These are phyloP conservation scores for Papilio helenus DNA, from an alignment of 1,140 invertebrate species.

Conservation along the genomic window DNA sequence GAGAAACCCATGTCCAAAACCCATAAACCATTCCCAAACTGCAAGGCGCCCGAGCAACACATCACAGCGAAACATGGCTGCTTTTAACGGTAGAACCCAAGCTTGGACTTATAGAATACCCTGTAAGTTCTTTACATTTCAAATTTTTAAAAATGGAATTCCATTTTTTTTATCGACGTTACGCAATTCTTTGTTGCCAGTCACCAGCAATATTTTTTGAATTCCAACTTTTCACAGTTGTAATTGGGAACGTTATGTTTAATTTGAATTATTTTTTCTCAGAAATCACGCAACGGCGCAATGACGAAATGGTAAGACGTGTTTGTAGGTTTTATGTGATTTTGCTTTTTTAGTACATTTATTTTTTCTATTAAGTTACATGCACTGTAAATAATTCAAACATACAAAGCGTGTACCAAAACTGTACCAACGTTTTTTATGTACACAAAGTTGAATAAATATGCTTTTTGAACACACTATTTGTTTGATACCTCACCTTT, in stretches of 20 bases:
- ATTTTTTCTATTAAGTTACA: conserved; percentile 48
- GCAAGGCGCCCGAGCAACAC: conserved; percentile 48
- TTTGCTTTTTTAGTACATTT: conserved; percentile 47
- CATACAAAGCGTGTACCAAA: conserved; percentile 53
- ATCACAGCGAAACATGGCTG: conserved; percentile 40
- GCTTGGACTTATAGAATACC: conserved; percentile 6
- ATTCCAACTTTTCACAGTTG: background rate
- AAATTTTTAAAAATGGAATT: conserved; percentile 11
- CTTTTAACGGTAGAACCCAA: background rate
- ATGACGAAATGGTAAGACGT: conserved; percentile 56
- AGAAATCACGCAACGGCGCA: conserved; percentile 41
- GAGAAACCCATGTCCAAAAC: conserved; percentile 58
- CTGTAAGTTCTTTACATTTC: conserved; percentile 15
- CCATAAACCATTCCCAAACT: conserved; percentile 61
- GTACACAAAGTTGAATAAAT: conserved; percentile 69
- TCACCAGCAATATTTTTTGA: background rate
- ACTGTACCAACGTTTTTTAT: conserved; percentile 62
- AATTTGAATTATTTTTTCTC: conserved; percentile 43
- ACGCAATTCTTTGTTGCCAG: background rate
- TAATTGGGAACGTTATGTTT: conserved; percentile 23
- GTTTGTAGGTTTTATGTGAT: conserved; percentile 49
- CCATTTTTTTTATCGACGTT: background rate
- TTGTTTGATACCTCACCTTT: conserved; percentile 72
- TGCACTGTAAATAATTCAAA: conserved; percentile 59
- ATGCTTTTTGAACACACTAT: conserved; percentile 66